phyloP scores from a whole-genome alignment of 2,888 invertebrate species.

The Caenorhabditis sp. region DNA sequence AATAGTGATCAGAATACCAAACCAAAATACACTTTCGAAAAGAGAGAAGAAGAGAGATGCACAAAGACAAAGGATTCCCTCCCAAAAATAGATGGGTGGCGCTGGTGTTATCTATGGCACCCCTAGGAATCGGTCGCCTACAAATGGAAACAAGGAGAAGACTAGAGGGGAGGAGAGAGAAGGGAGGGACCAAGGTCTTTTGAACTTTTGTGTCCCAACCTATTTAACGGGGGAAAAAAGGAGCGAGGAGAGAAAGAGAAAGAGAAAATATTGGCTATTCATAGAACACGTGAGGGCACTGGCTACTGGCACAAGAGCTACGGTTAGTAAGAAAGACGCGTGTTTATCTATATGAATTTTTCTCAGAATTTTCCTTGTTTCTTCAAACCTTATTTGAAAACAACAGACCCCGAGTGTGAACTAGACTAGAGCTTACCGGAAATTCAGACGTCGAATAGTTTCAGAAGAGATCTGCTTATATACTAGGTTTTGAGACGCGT shows the following conservation, averaged over 20 bases:
- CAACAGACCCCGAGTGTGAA: not conserved
- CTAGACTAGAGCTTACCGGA: not conserved
- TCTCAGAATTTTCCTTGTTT: not conserved
- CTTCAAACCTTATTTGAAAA: conserved; percentile 9
- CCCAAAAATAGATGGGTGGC: conserved; percentile 55
- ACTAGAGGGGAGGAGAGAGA: not conserved
- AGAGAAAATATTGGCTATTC: conserved; percentile 26
- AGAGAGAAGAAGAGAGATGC: not conserved
- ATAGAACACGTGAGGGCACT: conserved; percentile 38
- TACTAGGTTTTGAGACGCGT: no score
- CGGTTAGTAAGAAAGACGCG: conserved; percentile 19
- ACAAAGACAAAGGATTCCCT: conserved; percentile 18
- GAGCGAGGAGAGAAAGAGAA: not conserved
- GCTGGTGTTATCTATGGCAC: conserved; percentile 57
- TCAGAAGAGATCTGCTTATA: not conserved
- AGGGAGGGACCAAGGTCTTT: conserved; percentile 34
- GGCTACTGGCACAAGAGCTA: conserved; percentile 7
- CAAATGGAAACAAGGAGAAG: not conserved
- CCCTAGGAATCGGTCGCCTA: conserved; percentile 34
- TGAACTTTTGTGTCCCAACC: conserved; percentile 44
- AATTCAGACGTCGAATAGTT: not conserved
- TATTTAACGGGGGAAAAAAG: conserved; percentile 16
- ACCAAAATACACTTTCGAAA: conserved; percentile 47
- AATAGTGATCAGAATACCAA: conserved; percentile 45
- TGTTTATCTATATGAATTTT: conserved; percentile 22